Evolutionary conservation across 1,140 invertebrate genomes (phyloP).

Genomic region (Anadara kagoshimensis): DNA sequence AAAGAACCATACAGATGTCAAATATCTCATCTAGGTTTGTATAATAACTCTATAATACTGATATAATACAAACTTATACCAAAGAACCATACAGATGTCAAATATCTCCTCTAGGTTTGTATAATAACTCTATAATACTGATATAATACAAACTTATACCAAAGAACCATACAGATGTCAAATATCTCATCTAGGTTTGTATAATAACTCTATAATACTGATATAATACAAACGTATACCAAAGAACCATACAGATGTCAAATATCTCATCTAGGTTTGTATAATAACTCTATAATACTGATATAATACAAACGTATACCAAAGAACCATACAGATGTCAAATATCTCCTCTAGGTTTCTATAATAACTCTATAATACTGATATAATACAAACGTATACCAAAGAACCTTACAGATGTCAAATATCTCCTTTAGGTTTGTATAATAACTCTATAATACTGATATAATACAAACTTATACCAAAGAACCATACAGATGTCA

Average conservation of each 20-base stretch:
- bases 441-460: background rate
- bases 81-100: background rate
- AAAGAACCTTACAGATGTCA: background rate
- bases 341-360: too few species aligned
- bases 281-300: background rate
- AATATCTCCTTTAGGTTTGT: too few species aligned
- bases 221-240: conserved; percentile 1
- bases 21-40: too few species aligned
- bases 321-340: background rate
- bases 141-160: conserved; percentile 2
- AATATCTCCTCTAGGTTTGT: too few species aligned
- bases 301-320: conserved; percentile 1
- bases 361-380: background rate
- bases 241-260: background rate
- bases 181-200: too few species aligned
- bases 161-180: background rate
- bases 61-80: conserved; percentile 2
- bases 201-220: background rate
- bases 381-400: conserved; percentile 1
- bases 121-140: background rate
- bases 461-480: conserved; percentile 2
- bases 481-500: background rate
- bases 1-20: background rate
- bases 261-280: too few species aligned
- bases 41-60: background rate